Percentiles rank a stretch among this genome's conserved stretches.
These are phyloP conservation scores for Labroides dimidiatus DNA, from an alignment of 2,797 vertebrate genomes.

Conservation along the genomic window DNA sequence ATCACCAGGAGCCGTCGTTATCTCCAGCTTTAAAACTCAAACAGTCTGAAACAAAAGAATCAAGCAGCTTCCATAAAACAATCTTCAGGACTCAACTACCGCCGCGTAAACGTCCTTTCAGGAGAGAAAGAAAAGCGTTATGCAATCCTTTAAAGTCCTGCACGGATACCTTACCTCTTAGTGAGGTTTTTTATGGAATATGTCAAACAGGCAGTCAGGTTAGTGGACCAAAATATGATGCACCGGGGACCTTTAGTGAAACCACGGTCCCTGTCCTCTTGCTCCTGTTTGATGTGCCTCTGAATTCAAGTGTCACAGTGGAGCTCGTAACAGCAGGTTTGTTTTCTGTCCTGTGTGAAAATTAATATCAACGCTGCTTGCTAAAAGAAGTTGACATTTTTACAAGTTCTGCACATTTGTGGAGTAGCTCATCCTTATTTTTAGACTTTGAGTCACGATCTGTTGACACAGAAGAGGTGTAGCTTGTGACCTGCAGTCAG, in stretches of 20 bases:
- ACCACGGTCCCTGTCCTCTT: neutral
- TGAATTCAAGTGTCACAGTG: no score
- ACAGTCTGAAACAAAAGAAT: neutral
- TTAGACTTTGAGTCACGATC: no score
- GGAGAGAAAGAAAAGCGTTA: slow-evolving; percentile 1
- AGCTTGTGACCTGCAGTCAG: no score
- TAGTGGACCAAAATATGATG: neutral
- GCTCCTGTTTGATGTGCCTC: neutral
- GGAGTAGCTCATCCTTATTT: no score
- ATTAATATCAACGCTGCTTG: no score
- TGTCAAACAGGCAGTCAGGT: neutral
- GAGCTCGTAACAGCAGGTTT: no score
- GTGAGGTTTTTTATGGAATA: neutral
- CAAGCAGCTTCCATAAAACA: slow-evolving; percentile 22
- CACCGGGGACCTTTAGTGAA: neutral
- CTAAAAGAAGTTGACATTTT: no score
- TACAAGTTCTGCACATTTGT: no score
- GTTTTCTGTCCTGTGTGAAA: no score
- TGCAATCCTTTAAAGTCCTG: slow-evolving; percentile 3
- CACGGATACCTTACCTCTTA: neutral
- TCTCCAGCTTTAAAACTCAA: slow-evolving; percentile 6
- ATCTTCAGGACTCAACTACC: slow-evolving; percentile 19
- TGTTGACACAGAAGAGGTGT: no score
- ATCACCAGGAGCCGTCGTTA: neutral
- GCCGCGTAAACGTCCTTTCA: neutral